Evolutionary conservation across 2,113 vertebrate species (phyloP).

Genomic region (Petrocephalus zakoni): DNA sequence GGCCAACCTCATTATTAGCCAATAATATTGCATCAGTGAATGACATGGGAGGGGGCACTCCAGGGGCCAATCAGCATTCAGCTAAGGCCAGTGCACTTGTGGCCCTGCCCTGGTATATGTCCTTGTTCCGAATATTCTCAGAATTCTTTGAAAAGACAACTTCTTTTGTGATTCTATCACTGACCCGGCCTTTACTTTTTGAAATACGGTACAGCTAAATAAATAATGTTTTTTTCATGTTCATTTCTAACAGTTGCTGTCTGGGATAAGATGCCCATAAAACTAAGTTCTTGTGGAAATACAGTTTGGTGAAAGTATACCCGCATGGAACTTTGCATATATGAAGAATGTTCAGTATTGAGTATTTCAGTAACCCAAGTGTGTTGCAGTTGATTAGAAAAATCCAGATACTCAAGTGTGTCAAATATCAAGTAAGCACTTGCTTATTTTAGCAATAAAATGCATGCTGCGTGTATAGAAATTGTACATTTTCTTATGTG

Average conservation of each 20-base stretch:
- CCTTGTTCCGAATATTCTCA: not conserved
- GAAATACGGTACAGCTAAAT: not conserved
- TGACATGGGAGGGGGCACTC: not conserved
- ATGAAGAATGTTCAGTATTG: not conserved
- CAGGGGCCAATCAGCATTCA: not conserved
- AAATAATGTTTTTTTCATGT: not conserved
- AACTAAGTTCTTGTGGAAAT: not conserved
- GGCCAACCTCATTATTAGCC: not conserved
- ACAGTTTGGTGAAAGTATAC: not conserved
- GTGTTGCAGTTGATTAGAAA: not conserved
- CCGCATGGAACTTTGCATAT: conserved; percentile 4
- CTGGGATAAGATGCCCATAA: not conserved
- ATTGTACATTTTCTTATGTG: not conserved
- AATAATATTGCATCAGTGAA: not conserved
- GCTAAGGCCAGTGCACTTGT: not conserved
- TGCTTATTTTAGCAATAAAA: conserved; percentile 10
- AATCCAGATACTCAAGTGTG: not conserved
- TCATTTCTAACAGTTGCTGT: not conserved
- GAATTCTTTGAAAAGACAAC: not conserved
- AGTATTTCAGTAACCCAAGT: not conserved
- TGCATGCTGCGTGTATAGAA: not conserved
- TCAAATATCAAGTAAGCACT: not conserved
- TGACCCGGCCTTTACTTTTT: not conserved
- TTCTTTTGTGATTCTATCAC: not conserved
- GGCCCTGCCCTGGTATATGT: not conserved